These are phyloP conservation scores for Ochropleura leucogaster DNA, from an alignment of 2,888 invertebrate genomes.

Conservation along the genomic window DNA sequence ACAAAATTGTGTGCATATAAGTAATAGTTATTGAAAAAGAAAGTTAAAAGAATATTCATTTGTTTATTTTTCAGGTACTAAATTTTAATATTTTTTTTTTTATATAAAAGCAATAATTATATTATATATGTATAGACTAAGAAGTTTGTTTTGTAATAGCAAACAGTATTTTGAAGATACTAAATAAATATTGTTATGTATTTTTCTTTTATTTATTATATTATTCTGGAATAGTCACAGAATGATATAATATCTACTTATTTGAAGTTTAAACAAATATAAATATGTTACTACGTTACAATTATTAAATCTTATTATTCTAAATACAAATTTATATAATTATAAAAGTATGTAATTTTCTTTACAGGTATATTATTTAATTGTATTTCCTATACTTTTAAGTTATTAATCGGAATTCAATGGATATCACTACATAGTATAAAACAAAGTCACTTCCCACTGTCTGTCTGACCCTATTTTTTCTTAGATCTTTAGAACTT, in stretches of 20 bases:
- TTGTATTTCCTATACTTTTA: background rate
- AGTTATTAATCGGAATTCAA: background rate
- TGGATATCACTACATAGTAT: background rate
- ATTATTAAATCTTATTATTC: background rate
- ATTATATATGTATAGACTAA: background rate
- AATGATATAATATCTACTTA: background rate
- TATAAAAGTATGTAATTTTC: background rate
- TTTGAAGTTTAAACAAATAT: background rate
- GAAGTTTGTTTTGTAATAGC: slow-evolving; percentile 16
- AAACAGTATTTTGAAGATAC: background rate
- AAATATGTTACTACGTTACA: background rate
- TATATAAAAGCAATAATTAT: background rate
- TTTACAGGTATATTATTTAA: background rate
- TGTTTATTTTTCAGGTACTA: too few relatives aligned
- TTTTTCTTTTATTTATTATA: slow-evolving; percentile 5
- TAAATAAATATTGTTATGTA: slow-evolving; percentile 1
- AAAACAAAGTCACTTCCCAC: too few relatives aligned
- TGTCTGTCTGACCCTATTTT: too few relatives aligned
- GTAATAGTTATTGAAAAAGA: background rate
- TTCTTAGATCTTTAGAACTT: too few relatives aligned
- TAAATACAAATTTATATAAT: background rate
- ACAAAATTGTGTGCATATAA: too few relatives aligned
- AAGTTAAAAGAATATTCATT: background rate
- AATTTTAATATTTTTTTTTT: background rate
- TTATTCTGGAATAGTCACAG: too few relatives aligned